Base-by-base conservation (phyloP, 2,797 vertebrate genomes). In the Graptemys geographica region DNA sequence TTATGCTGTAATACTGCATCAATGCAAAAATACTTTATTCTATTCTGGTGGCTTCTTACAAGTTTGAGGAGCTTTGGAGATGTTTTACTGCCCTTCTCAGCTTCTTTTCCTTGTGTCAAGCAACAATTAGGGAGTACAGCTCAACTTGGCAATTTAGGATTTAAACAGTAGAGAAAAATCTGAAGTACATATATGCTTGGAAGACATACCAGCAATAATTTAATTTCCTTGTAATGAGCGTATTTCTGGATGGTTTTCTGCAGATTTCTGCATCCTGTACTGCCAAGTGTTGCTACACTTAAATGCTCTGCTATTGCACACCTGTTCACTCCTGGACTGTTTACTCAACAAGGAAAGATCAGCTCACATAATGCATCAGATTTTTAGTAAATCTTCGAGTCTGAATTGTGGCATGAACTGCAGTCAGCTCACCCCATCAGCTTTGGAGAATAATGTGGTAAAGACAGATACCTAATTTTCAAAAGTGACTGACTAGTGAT, bases 161-260 rank as follows among this genome's bases (percentile, higher is more conserved):
- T 19, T 72, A 72, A 72, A 21, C n/a, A 5, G n/a, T 41, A 72
- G n/a, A 19, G 18, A 72, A 21, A 72, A 37, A 72, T 21, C 59
- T 95, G 31, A 88, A 84, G 33, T 87, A 55, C 1, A 0, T 18
- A 27, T 55, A 76, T 37, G 79, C n/a, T 69, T 37, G 69, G n/a
- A 80, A 96, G 55, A 87, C 4, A 62, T 47, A 87, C 88, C 90
- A 95, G 93, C 92, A 92, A 74, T 51, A 49, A 27, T 56, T 59
- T 49, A 55, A 31, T 92, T 86, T 87, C 37, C 92, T 21, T 80
- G 5, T 28, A 41, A 65, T 4, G 4, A n/a, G 33, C 37, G n/a
- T 69, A 33, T 56, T 91, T 91, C 84, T 86, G 87, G 90, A 95
- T 87, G 88, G 72, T 59, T 96, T 88, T 95, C 84, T 92, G 79